Evolutionary conservation across 1,140 invertebrate species (phyloP).

Genomic region (Drosophila ohnishii): DNA sequence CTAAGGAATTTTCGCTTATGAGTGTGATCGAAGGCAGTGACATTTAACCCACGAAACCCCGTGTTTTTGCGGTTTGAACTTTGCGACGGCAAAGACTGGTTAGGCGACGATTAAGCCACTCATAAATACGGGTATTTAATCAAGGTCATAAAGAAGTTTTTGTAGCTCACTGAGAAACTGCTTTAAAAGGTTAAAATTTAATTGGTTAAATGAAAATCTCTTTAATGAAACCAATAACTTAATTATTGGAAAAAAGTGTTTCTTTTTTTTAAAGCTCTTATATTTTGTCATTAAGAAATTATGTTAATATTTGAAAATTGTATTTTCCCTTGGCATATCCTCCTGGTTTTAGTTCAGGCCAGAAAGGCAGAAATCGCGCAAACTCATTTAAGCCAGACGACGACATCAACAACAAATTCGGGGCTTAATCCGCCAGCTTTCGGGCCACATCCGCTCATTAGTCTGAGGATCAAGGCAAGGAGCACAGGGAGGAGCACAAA

Average conservation of each 20-base stretch:
- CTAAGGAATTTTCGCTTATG: constrained; percentile 38
- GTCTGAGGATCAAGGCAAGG: constrained; percentile 14
- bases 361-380: constrained; percentile 10
- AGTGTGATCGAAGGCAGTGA: constrained; percentile 33
- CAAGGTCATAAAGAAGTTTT: not conserved
- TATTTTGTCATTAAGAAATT: not conserved
- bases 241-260: not conserved
- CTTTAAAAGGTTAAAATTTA: no score
- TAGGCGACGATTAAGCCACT: constrained; percentile 4
- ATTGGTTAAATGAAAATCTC: not conserved
- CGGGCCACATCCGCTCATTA: constrained; percentile 48
- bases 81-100: not conserved
- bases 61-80: constrained; percentile 15
- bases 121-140: constrained; percentile 11
- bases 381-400: constrained; percentile 46
- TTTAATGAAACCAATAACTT: not conserved
- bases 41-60: constrained; percentile 9
- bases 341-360: not conserved
- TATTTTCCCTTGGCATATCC: not conserved
- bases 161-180: not conserved
- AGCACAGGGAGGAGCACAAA: no score
- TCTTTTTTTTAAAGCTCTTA: not conserved
- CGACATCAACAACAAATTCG: constrained; percentile 37
- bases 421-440: constrained; percentile 23
- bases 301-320: not conserved